A percentile compares a stretch with the other conserved stretches of the same genome.
Conservation (phyloP, 2,113 vertebrate genomes). For the Melozone crissalis region DNA sequence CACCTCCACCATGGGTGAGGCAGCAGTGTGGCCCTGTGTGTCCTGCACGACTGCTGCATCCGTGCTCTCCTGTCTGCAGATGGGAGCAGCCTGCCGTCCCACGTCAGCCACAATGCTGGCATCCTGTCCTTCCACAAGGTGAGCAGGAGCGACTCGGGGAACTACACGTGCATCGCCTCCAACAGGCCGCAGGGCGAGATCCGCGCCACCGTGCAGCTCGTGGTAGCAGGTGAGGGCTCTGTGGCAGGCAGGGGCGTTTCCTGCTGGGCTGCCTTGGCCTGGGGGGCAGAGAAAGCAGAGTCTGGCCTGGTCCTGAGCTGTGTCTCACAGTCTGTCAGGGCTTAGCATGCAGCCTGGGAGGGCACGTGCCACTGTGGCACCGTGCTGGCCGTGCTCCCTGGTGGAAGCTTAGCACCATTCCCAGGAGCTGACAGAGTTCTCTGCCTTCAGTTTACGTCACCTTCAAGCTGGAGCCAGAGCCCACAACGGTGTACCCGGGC, state of each 20-base stretch:
- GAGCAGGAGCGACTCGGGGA: conserved; percentile 85
- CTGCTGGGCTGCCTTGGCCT: not conserved
- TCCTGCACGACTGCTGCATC: not conserved
- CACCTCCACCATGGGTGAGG: fast-evolving
- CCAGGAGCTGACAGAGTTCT: not conserved
- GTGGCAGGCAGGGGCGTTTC: not conserved
- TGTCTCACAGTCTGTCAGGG: not conserved
- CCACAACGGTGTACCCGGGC: conserved; percentile 93
- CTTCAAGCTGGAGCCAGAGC: conserved; percentile 91
- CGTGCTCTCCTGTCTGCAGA: conserved; percentile 72
- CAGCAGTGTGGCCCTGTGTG: not conserved
- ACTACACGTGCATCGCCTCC: conserved; percentile 93
- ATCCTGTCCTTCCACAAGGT: conserved; percentile 89
- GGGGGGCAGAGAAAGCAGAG: not conserved
- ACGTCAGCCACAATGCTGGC: conserved; percentile 82
- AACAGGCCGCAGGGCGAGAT: conserved; percentile 94
- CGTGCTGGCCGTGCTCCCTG: not conserved
- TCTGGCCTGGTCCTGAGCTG: not conserved
- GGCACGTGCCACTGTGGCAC: not conserved
- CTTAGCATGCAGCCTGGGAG: not conserved
- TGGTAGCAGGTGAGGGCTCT: conserved; percentile 85
- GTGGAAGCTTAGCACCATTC: not conserved
- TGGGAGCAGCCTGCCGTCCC: conserved; percentile 85
- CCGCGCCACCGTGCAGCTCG: conserved; percentile 84
- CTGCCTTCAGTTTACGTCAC: conserved; percentile 83